Conservation (phyloP, 2,888 invertebrate species). For the Stenodera caucasica region DNA sequence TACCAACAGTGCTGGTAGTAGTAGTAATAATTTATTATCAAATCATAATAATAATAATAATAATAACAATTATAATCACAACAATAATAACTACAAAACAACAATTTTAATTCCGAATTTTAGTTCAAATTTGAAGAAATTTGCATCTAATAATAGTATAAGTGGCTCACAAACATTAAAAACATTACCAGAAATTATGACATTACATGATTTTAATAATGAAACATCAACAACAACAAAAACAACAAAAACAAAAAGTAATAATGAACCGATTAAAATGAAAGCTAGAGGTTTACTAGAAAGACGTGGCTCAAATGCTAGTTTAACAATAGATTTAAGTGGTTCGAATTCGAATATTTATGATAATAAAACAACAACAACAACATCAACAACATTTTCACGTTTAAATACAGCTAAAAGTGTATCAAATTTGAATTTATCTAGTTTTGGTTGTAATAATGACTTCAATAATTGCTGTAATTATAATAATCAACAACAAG, state of each 20-base stretch:
- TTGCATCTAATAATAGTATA: conserved; percentile 66
- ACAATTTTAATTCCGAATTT: conserved; percentile 43
- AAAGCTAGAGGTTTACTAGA: conserved; percentile 73
- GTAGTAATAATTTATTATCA: conserved; percentile 12
- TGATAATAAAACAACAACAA: conserved; percentile 41
- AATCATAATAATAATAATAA: conserved; percentile 26
- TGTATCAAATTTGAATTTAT: conserved; percentile 55
- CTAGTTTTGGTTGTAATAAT: conserved; percentile 40
- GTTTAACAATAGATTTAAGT: conserved; percentile 79
- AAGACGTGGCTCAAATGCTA: conserved; percentile 87
- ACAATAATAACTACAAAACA: conserved; percentile 30
- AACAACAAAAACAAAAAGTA: conserved; percentile 10
- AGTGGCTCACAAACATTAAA: conserved; percentile 71
- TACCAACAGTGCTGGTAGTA: not conserved
- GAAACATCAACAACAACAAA: not conserved
- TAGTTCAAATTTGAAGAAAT: conserved; percentile 63
- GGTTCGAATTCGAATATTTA: conserved; percentile 56
- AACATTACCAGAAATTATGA: conserved; percentile 71
- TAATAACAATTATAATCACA: conserved; percentile 31
- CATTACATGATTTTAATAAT: conserved; percentile 60
- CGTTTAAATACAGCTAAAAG: conserved; percentile 60
- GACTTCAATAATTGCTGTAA: not conserved
- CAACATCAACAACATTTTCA: conserved; percentile 47
- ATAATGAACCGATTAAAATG: conserved; percentile 57
- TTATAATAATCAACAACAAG: conserved; percentile 15